Evolutionary conservation across 2,888 invertebrate genomes (phyloP).

Genomic region (Junonia oenone): DNA sequence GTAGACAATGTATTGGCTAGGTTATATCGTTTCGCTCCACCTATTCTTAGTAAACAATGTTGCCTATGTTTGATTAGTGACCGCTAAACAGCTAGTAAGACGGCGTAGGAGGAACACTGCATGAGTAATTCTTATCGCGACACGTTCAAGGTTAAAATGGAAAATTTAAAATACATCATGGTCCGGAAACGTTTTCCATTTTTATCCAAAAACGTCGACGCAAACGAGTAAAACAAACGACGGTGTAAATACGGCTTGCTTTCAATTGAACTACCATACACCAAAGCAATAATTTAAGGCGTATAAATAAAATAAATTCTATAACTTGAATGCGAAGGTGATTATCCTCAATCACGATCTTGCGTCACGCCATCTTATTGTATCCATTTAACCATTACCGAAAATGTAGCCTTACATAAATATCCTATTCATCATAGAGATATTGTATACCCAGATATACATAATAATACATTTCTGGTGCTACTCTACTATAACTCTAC

Average conservation of each 20-base stretch:
- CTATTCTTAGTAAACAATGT: conserved; percentile 34
- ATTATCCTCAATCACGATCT: not conserved
- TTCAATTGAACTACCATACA: not conserved
- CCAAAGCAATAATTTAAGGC: not conserved
- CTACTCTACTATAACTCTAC: no score
- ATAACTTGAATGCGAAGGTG: not conserved
- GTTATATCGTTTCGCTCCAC: conserved; percentile 5
- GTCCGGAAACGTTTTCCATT: conserved; percentile 30
- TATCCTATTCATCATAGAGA: not conserved
- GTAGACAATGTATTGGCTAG: conserved; percentile 1
- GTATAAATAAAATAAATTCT: not conserved
- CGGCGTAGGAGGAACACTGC: conserved; percentile 43
- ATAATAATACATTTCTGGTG: no score
- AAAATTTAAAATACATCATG: conserved; percentile 46
- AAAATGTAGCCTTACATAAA: not conserved
- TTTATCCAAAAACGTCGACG: conserved; percentile 14
- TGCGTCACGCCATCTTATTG: not conserved
- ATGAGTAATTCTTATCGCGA: conserved; percentile 59
- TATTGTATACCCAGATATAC: no score
- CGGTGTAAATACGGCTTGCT: not conserved
- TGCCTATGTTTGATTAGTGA: conserved; percentile 43
- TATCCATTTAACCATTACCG: not conserved
- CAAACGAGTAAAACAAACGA: not conserved
- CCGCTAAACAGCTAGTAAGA: conserved; percentile 33
- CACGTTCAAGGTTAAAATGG: conserved; percentile 50